phyloP scores from a whole-genome alignment of 2,113 vertebrate genomes.

The Pungitius pungitius region DNA sequence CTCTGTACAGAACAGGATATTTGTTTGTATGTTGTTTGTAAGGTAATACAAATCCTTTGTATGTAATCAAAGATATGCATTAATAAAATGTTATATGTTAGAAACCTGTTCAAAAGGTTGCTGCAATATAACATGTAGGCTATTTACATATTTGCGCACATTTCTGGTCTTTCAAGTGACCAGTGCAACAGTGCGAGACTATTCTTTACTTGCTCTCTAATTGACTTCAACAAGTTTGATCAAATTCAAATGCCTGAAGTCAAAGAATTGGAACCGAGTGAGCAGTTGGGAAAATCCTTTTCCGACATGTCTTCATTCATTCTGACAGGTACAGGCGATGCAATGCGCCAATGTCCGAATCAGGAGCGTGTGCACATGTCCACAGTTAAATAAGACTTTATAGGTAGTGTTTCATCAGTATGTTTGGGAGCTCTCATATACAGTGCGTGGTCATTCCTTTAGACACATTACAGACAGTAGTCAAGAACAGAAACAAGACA shows the following conservation, averaged over 20 bases:
- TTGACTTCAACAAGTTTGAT: not conserved
- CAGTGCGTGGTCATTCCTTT: slow-evolving; percentile 67
- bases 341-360: slow-evolving; percentile 55
- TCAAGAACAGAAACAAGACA: not conserved
- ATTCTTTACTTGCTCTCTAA: not conserved
- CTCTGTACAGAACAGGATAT: slow-evolving; percentile 9
- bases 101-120: slow-evolving; percentile 16
- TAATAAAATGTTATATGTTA: slow-evolving; percentile 8
- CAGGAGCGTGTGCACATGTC: slow-evolving; percentile 45
- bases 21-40: too few species aligned
- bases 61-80: not conserved
- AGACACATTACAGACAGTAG: slow-evolving; percentile 21
- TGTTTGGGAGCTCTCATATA: slow-evolving; percentile 71
- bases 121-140: slow-evolving; percentile 2
- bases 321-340: slow-evolving; percentile 42
- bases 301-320: slow-evolving; percentile 15
- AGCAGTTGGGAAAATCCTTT: not conserved
- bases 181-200: slow-evolving; percentile 6
- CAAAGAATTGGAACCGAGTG: not conserved
- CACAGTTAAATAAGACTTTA: slow-evolving; percentile 50
- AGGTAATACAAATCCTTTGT: slow-evolving; percentile 7
- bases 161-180: slow-evolving; percentile 57
- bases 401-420: slow-evolving; percentile 41
- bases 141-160: slow-evolving; percentile 21
- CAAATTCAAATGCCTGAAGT: not conserved